Conservation (phyloP, 2,888 invertebrate genomes). For the Piscicola geometra region DNA sequence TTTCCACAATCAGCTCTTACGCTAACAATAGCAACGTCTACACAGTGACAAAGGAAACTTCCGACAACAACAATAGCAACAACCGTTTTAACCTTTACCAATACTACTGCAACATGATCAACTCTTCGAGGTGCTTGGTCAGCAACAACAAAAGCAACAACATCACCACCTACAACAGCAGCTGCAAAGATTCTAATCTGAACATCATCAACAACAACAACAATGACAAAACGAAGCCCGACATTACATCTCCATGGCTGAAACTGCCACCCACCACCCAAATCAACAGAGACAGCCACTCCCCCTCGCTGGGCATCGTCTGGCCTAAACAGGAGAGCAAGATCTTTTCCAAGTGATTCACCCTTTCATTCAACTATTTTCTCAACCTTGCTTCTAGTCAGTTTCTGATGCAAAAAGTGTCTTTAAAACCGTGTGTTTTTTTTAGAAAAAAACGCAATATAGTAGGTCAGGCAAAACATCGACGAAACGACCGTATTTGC, state of each 20-base stretch:
- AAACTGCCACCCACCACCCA: constrained; percentile 31
- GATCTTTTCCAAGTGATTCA: not conserved
- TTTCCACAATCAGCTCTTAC: not conserved
- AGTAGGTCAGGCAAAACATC: no score
- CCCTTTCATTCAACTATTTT: no score
- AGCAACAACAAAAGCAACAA: constrained; percentile 7
- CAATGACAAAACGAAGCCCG: no score
- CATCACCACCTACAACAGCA: not conserved
- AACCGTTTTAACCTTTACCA: not conserved
- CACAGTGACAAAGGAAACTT: not conserved
- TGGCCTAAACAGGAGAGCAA: constrained; percentile 25
- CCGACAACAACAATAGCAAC: not conserved
- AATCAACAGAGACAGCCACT: constrained; percentile 27
- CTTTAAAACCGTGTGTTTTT: no score
- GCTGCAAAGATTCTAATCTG: not conserved
- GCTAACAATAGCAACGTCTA: not conserved
- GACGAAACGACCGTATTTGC: no score
- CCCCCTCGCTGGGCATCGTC: constrained; percentile 20
- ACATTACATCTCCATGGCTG: constrained; percentile 22
- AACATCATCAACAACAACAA: constrained; percentile 6
- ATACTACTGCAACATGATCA: constrained; percentile 16
- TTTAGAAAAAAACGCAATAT: no score
- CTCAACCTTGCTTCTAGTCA: no score
- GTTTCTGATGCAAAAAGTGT: no score
- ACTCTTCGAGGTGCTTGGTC: not conserved